Percentiles rank a stretch among this genome's conserved stretches.
phyloP scores from a whole-genome alignment of 2,113 vertebrate genomes.

The Pampusana beccarii region DNA sequence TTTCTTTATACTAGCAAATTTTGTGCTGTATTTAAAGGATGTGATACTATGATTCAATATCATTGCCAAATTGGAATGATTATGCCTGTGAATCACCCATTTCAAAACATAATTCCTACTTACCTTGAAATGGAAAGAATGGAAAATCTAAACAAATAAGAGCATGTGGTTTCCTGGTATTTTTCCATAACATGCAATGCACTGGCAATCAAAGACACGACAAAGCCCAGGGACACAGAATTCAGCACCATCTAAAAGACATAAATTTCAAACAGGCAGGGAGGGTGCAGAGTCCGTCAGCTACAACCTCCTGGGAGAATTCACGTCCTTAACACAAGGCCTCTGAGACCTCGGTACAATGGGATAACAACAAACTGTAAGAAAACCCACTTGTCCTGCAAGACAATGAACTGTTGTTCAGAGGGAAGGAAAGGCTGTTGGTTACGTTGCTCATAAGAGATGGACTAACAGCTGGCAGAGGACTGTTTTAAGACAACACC shows the following conservation, averaged over 20 bases:
- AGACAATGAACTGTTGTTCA: neutral
- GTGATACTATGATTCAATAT: neutral
- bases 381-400: neutral
- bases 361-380: neutral
- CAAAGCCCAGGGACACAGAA: neutral
- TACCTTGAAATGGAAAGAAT: conserved; percentile 38
- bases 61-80: neutral
- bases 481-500: neutral
- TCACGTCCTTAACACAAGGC: neutral
- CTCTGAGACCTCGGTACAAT: neutral
- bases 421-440: neutral
- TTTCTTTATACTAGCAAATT: neutral
- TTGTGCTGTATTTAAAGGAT: neutral
- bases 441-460: neutral
- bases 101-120: conserved; percentile 30
- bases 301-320: neutral
- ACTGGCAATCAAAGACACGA: neutral
- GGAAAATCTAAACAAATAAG: conserved; percentile 8
- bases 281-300: neutral
- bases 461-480: neutral
- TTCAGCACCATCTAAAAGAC: neutral
- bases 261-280: neutral
- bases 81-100: neutral
- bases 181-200: neutral
- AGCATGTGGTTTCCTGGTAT: neutral